phyloP scores from a whole-genome alignment of 2,888 invertebrate genomes.

The Cephus spinipes region DNA sequence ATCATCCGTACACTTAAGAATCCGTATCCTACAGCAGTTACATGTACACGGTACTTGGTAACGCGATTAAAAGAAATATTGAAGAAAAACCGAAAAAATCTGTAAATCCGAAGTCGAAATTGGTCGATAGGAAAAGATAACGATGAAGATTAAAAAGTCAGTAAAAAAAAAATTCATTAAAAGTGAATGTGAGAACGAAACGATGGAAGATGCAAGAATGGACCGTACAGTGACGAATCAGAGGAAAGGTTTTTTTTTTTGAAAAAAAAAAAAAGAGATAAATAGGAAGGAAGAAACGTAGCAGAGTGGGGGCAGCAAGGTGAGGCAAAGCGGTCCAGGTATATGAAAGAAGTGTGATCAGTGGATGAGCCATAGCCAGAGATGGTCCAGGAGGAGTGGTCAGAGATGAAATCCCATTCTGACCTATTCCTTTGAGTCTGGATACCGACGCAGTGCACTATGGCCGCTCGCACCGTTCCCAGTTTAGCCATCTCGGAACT shows the following conservation, averaged over 20 bases:
- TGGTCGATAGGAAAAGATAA: background rate
- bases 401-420: slow-evolving; percentile 59
- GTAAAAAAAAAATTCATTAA: background rate
- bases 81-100: background rate
- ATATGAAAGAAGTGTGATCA: slow-evolving; percentile 21
- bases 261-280: background rate
- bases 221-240: background rate
- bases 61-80: background rate
- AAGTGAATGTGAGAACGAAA: background rate
- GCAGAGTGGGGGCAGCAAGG: background rate
- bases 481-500: slow-evolving; percentile 22
- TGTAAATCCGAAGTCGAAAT: background rate
- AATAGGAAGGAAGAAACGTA: background rate
- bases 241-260: background rate
- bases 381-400: slow-evolving; percentile 62
- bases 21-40: background rate
- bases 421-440: slow-evolving; percentile 64
- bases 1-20: background rate
- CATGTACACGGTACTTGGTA: background rate
- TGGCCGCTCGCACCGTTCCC: slow-evolving; percentile 55
- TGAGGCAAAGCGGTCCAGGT: background rate
- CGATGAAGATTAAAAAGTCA: background rate
- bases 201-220: too few species aligned
- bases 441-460: slow-evolving; percentile 60
- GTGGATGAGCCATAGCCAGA: slow-evolving; percentile 51